A percentile compares a stretch with the other conserved stretches of the same genome.
Conservation (phyloP, 2,888 invertebrate species). For the Caenorhabditis japonica region DNA sequence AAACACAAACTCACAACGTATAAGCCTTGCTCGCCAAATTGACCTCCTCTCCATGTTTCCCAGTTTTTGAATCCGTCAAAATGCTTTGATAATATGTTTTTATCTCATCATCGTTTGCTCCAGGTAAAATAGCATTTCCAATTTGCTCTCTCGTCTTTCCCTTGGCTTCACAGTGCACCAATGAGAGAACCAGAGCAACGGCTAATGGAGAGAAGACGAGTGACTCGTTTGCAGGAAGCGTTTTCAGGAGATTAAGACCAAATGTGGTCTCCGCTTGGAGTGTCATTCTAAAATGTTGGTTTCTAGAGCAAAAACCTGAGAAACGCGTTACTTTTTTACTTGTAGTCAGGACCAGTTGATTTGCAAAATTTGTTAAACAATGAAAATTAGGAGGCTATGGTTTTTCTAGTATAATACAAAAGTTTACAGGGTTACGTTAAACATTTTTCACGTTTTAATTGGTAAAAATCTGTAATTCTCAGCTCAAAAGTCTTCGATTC, state of each 20-base stretch:
- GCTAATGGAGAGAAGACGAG: constrained; percentile 41
- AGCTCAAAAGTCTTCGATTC: too few species aligned
- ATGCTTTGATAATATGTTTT: constrained; percentile 41
- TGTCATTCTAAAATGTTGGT: neutral
- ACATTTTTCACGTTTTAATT: too few species aligned
- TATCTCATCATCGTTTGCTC: constrained; percentile 51
- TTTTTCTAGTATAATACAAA: too few species aligned
- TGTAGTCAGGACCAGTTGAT: too few species aligned
- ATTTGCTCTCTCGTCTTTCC: constrained; percentile 31
- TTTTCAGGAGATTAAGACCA: constrained; percentile 36
- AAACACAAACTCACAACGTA: constrained; percentile 39
- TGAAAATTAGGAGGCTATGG: too few species aligned
- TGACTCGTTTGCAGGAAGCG: constrained; percentile 32
- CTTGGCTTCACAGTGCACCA: constrained; percentile 37
- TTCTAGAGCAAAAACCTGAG: too few species aligned
- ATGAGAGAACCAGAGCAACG: constrained; percentile 33
- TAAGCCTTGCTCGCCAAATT: constrained; percentile 39
- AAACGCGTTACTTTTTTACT: too few species aligned
- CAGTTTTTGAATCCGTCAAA: constrained; percentile 19
- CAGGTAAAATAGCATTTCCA: constrained; percentile 16
- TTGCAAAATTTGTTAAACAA: too few species aligned
- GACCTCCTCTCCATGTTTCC: constrained; percentile 21
- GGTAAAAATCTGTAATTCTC: too few species aligned
- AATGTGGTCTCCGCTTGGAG: constrained; percentile 41
- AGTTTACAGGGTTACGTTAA: too few species aligned